Base-by-base conservation (phyloP, 2,888 invertebrate species). In the Rotaria magnacalcarata region DNA sequence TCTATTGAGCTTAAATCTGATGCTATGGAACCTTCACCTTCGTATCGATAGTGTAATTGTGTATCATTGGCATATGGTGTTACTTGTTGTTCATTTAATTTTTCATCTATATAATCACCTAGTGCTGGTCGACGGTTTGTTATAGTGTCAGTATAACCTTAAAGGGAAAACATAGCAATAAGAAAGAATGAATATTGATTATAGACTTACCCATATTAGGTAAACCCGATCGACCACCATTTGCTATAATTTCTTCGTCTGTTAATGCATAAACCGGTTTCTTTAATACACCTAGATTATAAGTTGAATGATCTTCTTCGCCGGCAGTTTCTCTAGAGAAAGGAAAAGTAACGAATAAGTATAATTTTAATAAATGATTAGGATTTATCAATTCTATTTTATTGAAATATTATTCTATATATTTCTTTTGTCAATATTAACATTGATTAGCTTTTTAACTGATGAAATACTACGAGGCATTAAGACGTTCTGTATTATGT, bases 281-380 rank as follows among this genome's bases (percentile, higher is more conserved):
- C 74, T 86, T 86, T 74, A 86, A 85, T 6, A 86, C 86, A 27
- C 86, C 86, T 80, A 86, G 75, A 50, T 86, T 86, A 60, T 80
- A 80, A n/a, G 80, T 47, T 80, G 80, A 80, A 80, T 80, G 80
- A 80, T 80, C 80, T 47, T 80, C 80, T 80, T 80, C 80, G 0
- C 80, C 80, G 24, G 80, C 80, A 47, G 80, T 80, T 14, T 80
- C 80, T 47, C 67, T 67, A 34, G 34, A 67, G 21, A 19, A 19
- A 54, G 2, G 34, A 34, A 34, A 34, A 34, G 34, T 34, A 34
- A 2, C 34, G 34, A 34, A 34, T 34, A 34, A 34, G 34, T 34
- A 34, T 34, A 34, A 34, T 34, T 34, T 34, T 34, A 34, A 34
- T 34, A 34, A 34, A 34, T 2, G 34, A 34, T 34, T 34, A 34